phyloP scores from a whole-genome alignment of 2,797 vertebrate species.

The Danio aesculapii region DNA sequence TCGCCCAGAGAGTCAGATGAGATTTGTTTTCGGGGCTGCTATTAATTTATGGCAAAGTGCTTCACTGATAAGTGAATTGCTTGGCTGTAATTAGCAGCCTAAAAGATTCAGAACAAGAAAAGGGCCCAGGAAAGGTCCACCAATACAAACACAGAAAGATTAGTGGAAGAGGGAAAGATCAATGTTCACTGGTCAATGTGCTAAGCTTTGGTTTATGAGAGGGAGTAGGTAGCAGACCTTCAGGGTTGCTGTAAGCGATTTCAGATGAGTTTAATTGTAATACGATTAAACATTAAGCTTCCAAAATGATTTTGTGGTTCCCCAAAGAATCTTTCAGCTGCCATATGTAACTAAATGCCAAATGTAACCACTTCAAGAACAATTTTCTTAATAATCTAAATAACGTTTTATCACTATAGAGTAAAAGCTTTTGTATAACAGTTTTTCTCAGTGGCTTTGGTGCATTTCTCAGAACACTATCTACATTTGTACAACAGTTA shows the following conservation, averaged over 20 bases:
- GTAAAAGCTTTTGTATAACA: neutral
- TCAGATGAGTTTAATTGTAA: neutral
- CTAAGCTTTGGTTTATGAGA: neutral
- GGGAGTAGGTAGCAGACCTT: neutral
- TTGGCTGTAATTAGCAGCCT: constrained; percentile 89
- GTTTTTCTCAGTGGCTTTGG: no score
- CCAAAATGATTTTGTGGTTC: neutral
- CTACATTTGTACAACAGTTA: no score
- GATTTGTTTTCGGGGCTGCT: constrained; percentile 67
- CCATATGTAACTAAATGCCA: no score
- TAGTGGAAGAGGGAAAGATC: constrained; percentile 20
- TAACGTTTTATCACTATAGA: neutral
- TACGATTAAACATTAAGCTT: no score
- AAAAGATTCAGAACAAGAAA: constrained; percentile 47
- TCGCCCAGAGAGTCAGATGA: constrained; percentile 65
- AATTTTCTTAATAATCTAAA: neutral
- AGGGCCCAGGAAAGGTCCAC: constrained; percentile 1
- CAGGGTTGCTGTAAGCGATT: neutral
- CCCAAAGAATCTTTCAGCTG: no score
- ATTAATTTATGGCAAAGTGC: constrained; percentile 85
- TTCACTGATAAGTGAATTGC: constrained; percentile 79
- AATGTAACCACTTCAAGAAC: neutral
- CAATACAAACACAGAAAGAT: constrained; percentile 29
- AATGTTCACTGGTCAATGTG: neutral
- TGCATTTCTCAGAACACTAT: no score